Evolutionary conservation across 2,888 invertebrate species (phyloP).

Genomic region (Diabrotica balteata): DNA sequence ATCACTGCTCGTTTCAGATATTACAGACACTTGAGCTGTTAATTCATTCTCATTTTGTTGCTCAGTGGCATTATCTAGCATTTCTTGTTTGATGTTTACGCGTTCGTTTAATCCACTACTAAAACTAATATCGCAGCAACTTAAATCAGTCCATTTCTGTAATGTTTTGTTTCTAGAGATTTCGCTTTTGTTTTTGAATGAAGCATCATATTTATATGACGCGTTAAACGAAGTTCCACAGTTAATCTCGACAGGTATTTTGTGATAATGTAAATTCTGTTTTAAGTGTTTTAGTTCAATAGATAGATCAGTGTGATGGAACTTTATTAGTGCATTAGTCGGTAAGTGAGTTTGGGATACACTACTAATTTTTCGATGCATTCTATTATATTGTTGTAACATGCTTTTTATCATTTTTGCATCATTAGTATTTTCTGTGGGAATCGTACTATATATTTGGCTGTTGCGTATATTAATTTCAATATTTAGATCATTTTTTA

Average conservation of each 20-base stretch:
- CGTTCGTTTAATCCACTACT: too few species aligned
- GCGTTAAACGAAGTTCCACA: conserved; percentile 27
- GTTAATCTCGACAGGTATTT: conserved; percentile 41
- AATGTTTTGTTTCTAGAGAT: conserved; percentile 4
- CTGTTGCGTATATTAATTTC: not conserved
- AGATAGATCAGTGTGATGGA: conserved; percentile 22
- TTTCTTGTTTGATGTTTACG: not conserved
- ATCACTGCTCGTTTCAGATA: too few species aligned
- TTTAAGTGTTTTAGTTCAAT: conserved; percentile 40
- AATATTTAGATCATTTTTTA: not conserved
- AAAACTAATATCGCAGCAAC: conserved; percentile 23
- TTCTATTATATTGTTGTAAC: conserved; percentile 17
- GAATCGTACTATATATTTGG: not conserved
- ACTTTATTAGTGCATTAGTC: conserved; percentile 29
- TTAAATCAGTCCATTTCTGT: conserved; percentile 33
- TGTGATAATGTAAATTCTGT: conserved; percentile 36
- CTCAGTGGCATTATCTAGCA: not conserved
- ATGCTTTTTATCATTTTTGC: conserved; percentile 36
- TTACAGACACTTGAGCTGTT: too few species aligned
- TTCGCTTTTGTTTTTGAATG: not conserved
- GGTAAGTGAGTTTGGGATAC: conserved; percentile 39
- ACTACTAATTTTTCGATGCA: conserved; percentile 1
- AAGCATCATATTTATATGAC: conserved; percentile 21
- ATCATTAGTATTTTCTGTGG: not conserved
- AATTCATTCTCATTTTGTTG: too few species aligned